Evolutionary conservation across 1,140 invertebrate genomes (phyloP).

Genomic region (Oedothorax gibbosus): DNA sequence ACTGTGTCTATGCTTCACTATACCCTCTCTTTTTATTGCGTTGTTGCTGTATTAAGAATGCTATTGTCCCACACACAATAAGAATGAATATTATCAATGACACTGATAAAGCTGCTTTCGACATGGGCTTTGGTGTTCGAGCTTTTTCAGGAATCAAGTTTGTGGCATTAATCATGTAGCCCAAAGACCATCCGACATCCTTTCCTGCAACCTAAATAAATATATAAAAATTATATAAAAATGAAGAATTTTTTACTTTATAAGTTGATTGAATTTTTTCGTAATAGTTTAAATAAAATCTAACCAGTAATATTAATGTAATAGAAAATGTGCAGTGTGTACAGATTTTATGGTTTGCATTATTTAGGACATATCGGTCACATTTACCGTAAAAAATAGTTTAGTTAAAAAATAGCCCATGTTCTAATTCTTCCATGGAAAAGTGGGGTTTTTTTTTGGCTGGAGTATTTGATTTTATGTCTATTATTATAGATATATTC

Average conservation of each 20-base stretch:
- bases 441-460: no score
- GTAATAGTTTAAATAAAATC: no score
- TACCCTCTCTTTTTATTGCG: not conserved
- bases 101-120: conserved; percentile 23
- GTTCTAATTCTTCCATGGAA: no score
- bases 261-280: not conserved
- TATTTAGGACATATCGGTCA: no score
- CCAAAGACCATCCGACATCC: conserved; percentile 70
- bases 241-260: not conserved
- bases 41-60: conserved; percentile 14
- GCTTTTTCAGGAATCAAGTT: conserved; percentile 65
- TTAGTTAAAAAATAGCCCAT: no score
- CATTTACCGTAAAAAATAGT: no score
- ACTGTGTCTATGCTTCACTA: not conserved
- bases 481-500: no score
- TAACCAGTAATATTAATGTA: no score
- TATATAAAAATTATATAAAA: conserved; percentile 7
- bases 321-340: no score
- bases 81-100: conserved; percentile 44
- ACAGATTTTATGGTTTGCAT: no score
- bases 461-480: no score
- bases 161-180: conserved; percentile 71
- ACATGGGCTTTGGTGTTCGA: conserved; percentile 40
- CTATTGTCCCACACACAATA: conserved; percentile 17
- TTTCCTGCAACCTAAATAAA: conserved; percentile 66